A percentile compares a stretch with the other conserved stretches of the same genome.
These are phyloP conservation scores for Rhea pennata DNA, from an alignment of 2,113 vertebrate species.

Conservation along the genomic window DNA sequence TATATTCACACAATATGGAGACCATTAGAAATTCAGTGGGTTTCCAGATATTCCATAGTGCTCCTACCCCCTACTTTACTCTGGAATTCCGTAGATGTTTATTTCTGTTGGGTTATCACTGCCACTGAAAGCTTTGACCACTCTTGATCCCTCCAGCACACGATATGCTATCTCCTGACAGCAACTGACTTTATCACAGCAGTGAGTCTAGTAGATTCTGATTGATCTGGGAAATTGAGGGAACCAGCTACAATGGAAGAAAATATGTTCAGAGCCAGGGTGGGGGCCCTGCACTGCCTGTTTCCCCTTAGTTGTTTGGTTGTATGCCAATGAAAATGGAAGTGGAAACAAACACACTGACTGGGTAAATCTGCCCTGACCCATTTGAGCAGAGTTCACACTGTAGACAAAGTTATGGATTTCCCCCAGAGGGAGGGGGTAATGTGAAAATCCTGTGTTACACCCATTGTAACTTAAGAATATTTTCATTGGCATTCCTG, in stretches of 20 bases:
- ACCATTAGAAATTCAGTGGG: background rate
- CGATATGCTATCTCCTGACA: constrained; percentile 32
- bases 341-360: constrained; percentile 69
- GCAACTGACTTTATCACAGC: background rate
- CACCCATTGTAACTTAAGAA: constrained; percentile 75
- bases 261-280: constrained; percentile 59
- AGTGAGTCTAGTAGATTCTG: constrained; percentile 30
- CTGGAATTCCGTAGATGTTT: background rate
- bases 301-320: constrained; percentile 74
- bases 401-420: constrained; percentile 71
- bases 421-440: constrained; percentile 63
- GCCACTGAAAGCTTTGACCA: background rate
- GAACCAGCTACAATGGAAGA: constrained; percentile 70
- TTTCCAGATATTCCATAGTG: background rate
- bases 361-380: constrained; percentile 68
- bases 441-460: constrained; percentile 74
- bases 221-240: constrained; percentile 66
- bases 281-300: constrained; percentile 59
- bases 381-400: constrained; percentile 68
- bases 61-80: background rate
- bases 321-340: constrained; percentile 76
- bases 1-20: background rate
- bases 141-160: background rate
- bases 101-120: background rate
- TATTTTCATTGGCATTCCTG: constrained; percentile 77